Evolutionary conservation across 2,888 invertebrate species (phyloP).

Genomic region (Lomographa bimaculata): DNA sequence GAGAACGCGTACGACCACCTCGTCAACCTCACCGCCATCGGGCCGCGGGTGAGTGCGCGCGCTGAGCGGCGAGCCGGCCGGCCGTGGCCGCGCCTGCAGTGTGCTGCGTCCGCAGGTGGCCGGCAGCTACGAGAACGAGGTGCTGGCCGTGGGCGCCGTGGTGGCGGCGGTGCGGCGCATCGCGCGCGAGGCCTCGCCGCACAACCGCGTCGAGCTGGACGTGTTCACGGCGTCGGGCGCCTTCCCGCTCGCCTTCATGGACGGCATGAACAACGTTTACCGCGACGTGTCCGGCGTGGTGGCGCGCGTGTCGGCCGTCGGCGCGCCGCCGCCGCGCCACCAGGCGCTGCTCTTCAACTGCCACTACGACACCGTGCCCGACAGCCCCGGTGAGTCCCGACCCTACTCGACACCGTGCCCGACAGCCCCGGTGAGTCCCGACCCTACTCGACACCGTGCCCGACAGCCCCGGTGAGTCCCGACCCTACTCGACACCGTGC

Average conservation of each 20-base stretch:
- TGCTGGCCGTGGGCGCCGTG: conserved; percentile 85
- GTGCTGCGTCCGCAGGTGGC: conserved; percentile 53
- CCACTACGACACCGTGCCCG: conserved; percentile 95
- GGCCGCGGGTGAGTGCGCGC: conserved; percentile 72
- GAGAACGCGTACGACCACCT: conserved; percentile 87
- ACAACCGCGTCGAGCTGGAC: conserved; percentile 85
- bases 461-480: conserved; percentile 30
- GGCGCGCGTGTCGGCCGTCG: conserved; percentile 50
- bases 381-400: conserved; percentile 88
- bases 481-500: conserved; percentile 21
- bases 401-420: conserved; percentile 23
- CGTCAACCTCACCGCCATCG: conserved; percentile 84
- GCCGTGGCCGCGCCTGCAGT: conserved; percentile 65
- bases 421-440: conserved; percentile 30
- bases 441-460: conserved; percentile 23
- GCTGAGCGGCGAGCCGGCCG: conserved; percentile 64
- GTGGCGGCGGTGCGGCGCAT: conserved; percentile 79
- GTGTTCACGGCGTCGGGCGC: conserved; percentile 88
- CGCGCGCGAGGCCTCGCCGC: conserved; percentile 73
- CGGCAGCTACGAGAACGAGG: conserved; percentile 93
- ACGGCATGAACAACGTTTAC: conserved; percentile 93
- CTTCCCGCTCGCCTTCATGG: conserved; percentile 89
- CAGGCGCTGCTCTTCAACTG: conserved; percentile 92
- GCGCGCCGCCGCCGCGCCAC: conserved; percentile 69
- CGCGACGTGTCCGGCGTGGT: conserved; percentile 85